Evolutionary conservation across 2,797 vertebrate species (phyloP).

Genomic region (Cheirogaleus major): DNA sequence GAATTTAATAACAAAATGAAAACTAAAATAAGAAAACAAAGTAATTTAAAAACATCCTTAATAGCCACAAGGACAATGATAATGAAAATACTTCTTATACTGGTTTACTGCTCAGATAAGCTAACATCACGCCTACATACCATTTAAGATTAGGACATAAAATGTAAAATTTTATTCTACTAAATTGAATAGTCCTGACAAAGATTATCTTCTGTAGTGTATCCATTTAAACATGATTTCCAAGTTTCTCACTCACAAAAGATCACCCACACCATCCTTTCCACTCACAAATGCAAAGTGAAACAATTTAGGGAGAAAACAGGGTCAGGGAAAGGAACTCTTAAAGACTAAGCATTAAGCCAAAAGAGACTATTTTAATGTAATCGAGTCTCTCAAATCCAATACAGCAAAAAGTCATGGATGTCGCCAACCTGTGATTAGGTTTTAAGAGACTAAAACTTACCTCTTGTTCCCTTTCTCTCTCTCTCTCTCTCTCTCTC

Average conservation of each 20-base stretch:
- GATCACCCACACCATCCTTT: not conserved
- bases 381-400: not conserved
- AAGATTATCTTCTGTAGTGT: not conserved
- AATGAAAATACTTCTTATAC: not conserved
- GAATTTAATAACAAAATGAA: not conserved
- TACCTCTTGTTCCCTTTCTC: no score
- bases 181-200: not conserved
- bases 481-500: no score
- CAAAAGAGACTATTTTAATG: not conserved
- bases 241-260: not conserved
- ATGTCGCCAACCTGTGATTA: not conserved
- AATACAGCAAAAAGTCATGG: not conserved
- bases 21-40: not conserved
- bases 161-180: not conserved
- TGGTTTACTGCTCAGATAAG: not conserved
- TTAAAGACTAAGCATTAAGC: not conserved
- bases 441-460: not conserved
- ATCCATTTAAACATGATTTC: not conserved
- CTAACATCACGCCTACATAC: not conserved
- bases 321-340: not conserved
- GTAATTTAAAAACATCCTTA: not conserved
- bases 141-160: not conserved
- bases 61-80: not conserved
- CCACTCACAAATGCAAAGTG: not conserved
- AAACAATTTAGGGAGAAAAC: not conserved